Conservation (phyloP, 2,113 vertebrate genomes). For the Choloepus hoffmanni region DNA sequence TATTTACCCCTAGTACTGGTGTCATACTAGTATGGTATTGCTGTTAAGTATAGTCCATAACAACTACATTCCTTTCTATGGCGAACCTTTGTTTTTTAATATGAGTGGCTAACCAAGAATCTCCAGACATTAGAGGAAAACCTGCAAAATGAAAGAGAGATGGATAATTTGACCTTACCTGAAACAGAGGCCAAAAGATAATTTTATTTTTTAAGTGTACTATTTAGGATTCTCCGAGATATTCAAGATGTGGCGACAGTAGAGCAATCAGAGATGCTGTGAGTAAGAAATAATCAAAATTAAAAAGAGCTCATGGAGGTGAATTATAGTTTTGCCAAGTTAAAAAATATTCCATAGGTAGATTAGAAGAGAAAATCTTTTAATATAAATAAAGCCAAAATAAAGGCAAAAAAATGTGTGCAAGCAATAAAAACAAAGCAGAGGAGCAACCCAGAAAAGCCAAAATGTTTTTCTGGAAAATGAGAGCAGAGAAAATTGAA, state of each 20-base stretch:
- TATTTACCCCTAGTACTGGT: too few relatives aligned
- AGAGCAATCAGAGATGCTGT: background rate
- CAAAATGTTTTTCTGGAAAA: background rate
- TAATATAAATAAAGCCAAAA: slow-evolving; percentile 29
- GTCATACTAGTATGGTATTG: too few relatives aligned
- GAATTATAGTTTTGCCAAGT: slow-evolving; percentile 46
- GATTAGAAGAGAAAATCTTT: slow-evolving; percentile 38
- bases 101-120: background rate
- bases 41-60: too few relatives aligned
- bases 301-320: background rate
- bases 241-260: background rate
- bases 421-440: background rate
- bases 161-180: background rate
- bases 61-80: background rate
- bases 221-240: slow-evolving; percentile 25
- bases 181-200: background rate
- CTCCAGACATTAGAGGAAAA: slow-evolving; percentile 22
- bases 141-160: slow-evolving; percentile 22
- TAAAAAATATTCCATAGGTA: slow-evolving; percentile 36
- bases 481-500: background rate
- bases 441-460: background rate
- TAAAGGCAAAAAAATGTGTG: background rate
- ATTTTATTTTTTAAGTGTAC: slow-evolving; percentile 5
- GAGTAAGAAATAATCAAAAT: slow-evolving; percentile 28
- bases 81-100: background rate